These are phyloP conservation scores for Cyanistes caeruleus DNA, from an alignment of 2,113 vertebrate species.

Conservation along the genomic window DNA sequence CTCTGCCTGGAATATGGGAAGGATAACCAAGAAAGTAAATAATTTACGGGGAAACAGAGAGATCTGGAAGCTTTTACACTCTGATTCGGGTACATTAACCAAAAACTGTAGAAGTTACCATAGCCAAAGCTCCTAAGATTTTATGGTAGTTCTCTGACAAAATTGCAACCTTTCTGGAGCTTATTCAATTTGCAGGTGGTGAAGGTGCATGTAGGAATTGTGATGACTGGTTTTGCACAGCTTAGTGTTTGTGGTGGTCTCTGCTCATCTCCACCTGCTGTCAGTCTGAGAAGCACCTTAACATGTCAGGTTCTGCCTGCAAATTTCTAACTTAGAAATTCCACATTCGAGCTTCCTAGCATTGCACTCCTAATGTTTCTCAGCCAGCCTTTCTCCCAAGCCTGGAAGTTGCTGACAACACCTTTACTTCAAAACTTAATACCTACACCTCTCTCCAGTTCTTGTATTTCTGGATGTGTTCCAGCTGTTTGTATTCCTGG, in stretches of 20 bases:
- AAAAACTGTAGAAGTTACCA: background rate
- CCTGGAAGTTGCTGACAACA: background rate
- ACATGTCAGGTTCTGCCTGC: background rate
- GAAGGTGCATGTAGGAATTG: background rate
- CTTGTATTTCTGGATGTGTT: background rate
- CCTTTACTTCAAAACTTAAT: background rate
- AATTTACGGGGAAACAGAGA: background rate
- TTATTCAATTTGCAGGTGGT: background rate
- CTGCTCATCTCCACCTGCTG: background rate
- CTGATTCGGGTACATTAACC: background rate
- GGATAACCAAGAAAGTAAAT: background rate
- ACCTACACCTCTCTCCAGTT: background rate
- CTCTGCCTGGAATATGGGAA: background rate
- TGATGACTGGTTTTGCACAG: background rate
- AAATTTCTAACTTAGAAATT: background rate
- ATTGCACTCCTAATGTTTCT: background rate
- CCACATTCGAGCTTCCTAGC: background rate
- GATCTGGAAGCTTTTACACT: background rate
- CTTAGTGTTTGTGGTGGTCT: background rate
- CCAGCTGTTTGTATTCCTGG: background rate
- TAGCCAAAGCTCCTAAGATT: background rate
- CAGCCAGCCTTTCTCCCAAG: background rate
- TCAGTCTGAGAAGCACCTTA: background rate
- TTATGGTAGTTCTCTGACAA: background rate
- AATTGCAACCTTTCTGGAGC: background rate